phyloP scores from a whole-genome alignment of 2,113 vertebrate genomes.

The Fregetta grallaria region DNA sequence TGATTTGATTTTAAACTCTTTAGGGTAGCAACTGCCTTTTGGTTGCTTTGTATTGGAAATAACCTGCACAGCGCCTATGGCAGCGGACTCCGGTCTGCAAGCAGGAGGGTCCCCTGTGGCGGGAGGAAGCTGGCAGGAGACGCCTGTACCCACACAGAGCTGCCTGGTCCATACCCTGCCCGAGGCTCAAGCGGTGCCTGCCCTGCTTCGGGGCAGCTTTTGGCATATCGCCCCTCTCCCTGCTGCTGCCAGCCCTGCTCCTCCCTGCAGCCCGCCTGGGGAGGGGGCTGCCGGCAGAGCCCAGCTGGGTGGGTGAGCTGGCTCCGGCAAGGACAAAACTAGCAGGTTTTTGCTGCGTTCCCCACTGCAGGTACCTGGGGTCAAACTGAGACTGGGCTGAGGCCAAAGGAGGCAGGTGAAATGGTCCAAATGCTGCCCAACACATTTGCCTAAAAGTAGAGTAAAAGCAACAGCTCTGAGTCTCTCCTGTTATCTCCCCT shows the following conservation, averaged over 20 bases:
- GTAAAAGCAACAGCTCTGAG: neutral
- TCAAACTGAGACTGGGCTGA: neutral
- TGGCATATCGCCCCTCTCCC: neutral
- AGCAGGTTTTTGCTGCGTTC: neutral
- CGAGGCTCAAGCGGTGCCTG: rapidly evolving
- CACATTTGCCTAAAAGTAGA: neutral
- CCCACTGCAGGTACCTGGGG: neutral
- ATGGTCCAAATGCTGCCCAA: neutral
- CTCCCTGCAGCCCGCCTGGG: rapidly evolving
- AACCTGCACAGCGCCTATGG: rapidly evolving
- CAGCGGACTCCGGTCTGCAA: neutral
- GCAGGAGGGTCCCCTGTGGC: neutral
- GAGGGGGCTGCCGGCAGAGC: neutral
- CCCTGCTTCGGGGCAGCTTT: neutral
- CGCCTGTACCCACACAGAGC: neutral
- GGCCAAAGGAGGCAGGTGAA: neutral
- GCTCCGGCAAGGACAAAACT: neutral
- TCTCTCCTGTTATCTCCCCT: neutral
- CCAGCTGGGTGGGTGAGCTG: neutral
- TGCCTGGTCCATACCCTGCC: neutral
- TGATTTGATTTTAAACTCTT: neutral
- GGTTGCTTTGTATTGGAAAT: neutral
- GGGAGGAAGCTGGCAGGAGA: neutral
- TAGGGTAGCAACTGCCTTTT: neutral
- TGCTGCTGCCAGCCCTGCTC: neutral